Base-by-base conservation (phyloP, 1,140 invertebrate species). In the Zaprionus nigranus region DNA sequence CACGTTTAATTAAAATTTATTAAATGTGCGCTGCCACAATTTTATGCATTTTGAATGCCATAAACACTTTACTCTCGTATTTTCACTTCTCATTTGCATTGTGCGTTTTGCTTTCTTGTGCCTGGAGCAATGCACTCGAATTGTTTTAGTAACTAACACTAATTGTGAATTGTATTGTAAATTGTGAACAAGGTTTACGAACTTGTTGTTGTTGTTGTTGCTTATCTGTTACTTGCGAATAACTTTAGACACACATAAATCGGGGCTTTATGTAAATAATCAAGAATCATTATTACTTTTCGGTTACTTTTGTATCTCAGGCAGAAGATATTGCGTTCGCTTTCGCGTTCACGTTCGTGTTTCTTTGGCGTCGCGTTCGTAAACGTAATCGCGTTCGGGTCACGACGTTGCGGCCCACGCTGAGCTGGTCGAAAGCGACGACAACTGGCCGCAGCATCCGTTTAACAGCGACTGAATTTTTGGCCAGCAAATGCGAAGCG, bases 1-100 rank as follows among this genome's bases (percentile, higher is more conserved):
- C 85, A 84, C 84, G 84, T 88, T 88, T 87, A 88, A 87, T 87
- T 87, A 66, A 71, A 84, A 87, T 87, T 84, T 88, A 67, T 88
- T 73, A 83, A 83, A 79, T 75, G 74, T 81, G 77, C 78, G 57
- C 84, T 72, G 83, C 73, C 84, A 83, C 74, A 86, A 73, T 87
- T 80, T 73, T 72, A 66, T 65, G 67, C 49, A 65, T 46, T 71
- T 12, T 24, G 60, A 17, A 53, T 70, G 62, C 30, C 38, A 9
- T n/a, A 24, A 3, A 12, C 56, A 53, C 24, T 38, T n/a, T 46
- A 51, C 46, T 26, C 26, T 17, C 34, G 17, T 38, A 57, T 60
- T 67, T 38, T 43, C 22, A 28, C 36, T 64, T 53, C n/a, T n/a
- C 15, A 65, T 79, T 84, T 66, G 12, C 83, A 65, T 82, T 87